Conservation (phyloP, 1,140 invertebrate genomes). For the Glomeris maerens region DNA sequence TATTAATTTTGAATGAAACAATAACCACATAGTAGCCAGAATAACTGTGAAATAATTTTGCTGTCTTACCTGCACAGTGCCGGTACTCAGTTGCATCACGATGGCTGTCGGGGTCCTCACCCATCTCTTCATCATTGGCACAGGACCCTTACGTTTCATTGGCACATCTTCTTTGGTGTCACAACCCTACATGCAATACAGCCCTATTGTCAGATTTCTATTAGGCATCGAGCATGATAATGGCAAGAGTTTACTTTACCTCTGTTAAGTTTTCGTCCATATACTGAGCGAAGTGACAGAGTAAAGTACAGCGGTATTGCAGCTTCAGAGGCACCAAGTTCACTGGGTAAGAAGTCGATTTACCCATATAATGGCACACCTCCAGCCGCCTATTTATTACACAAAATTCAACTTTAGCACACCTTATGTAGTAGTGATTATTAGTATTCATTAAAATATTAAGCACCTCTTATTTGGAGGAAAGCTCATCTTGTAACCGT, state of each 20-base stretch:
- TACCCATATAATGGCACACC: conserved; percentile 39
- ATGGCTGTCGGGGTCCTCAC: conserved; percentile 44
- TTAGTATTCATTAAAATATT: not conserved
- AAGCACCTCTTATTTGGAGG: conserved; percentile 68
- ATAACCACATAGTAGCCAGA: not conserved
- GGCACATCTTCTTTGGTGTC: conserved; percentile 29
- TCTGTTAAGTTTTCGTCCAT: conserved; percentile 48
- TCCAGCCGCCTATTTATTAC: conserved; percentile 36
- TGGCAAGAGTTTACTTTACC: conserved; percentile 17
- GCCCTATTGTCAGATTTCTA: conserved; percentile 9
- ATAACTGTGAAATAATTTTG: conserved; percentile 6
- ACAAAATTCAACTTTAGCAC: conserved; percentile 2
- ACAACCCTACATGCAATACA: conserved; percentile 33
- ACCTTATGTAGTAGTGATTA: not conserved
- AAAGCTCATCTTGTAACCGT: conserved; percentile 78
- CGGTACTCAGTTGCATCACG: conserved; percentile 43
- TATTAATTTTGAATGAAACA: too few species aligned
- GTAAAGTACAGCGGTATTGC: conserved; percentile 39
- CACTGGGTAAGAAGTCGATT: conserved; percentile 34
- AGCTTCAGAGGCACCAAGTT: conserved; percentile 35
- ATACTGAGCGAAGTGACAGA: conserved; percentile 45
- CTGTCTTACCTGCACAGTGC: conserved; percentile 40
- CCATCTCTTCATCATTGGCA: conserved; percentile 42
- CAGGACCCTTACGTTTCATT: conserved; percentile 12
- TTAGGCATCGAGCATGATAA: not conserved